Evolutionary conservation across 2,888 invertebrate genomes (phyloP).

Genomic region (Andrena camellia): DNA sequence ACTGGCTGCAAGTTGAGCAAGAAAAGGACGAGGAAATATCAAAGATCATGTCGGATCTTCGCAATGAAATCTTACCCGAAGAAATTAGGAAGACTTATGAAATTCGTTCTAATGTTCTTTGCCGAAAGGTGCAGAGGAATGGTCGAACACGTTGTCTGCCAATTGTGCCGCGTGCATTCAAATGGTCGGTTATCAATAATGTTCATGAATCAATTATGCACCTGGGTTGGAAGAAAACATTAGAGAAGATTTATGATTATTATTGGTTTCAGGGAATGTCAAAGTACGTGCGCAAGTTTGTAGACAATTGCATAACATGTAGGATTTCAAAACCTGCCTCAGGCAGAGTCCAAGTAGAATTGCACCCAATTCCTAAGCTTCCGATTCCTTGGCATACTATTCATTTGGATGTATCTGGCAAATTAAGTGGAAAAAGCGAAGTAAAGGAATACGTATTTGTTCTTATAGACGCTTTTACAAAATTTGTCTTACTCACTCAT

Average conservation of each 20-base stretch:
- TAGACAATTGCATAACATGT: neutral
- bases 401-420: neutral
- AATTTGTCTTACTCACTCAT: neutral
- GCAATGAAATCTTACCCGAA: neutral
- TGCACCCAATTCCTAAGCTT: neutral
- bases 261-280: neutral
- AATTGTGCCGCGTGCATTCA: neutral
- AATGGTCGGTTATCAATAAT: neutral
- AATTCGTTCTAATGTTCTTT: neutral
- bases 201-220: neutral
- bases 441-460: neutral
- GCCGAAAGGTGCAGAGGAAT: neutral
- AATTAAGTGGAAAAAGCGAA: neutral
- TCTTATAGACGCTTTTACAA: neutral
- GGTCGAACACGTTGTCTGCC: neutral
- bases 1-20: constrained; percentile 19
- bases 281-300: neutral
- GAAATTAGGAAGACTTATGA: neutral
- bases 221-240: neutral
- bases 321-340: neutral
- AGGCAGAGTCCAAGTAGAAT: neutral
- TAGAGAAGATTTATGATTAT: neutral
- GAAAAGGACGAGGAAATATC: constrained; percentile 8
- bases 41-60: neutral
- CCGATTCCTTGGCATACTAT: neutral